Percentiles rank a stretch among this genome's conserved stretches.
Conservation (phyloP, 2,888 invertebrate genomes). For the Drosophila subsilvestris region DNA sequence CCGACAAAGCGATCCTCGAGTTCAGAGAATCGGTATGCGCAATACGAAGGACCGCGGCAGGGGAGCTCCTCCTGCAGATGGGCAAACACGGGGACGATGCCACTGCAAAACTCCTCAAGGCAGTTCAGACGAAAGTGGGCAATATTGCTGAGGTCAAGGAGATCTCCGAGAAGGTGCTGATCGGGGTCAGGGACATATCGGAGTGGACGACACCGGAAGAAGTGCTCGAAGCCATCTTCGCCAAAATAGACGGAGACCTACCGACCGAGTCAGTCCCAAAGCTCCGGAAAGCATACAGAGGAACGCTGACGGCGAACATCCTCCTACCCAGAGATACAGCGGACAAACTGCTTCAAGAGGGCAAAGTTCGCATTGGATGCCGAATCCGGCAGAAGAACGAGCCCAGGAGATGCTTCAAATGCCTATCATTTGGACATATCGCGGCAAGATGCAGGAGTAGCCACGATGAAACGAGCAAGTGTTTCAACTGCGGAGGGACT, state of each 20-base stretch:
- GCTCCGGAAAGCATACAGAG: not conserved
- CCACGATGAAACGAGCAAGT: not conserved
- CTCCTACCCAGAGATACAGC: no score
- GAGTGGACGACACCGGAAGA: no score
- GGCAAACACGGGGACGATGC: not conserved
- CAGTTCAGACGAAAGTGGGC: not conserved
- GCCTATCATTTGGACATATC: not conserved
- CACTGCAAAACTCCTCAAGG: not conserved
- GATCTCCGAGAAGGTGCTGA: no score
- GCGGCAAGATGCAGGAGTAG: not conserved
- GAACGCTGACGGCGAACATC: no score
- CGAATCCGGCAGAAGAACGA: not conserved
- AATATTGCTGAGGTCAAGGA: no score
- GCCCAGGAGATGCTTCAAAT: slow-evolving; percentile 1
- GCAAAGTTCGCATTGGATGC: not conserved
- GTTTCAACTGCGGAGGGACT: not conserved
- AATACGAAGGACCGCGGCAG: not conserved
- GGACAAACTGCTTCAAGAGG: no score
- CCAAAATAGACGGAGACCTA: not conserved
- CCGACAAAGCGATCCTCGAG: not conserved
- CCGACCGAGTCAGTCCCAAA: not conserved
- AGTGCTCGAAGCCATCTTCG: not conserved
- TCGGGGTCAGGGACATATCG: no score
- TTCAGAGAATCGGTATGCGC: not conserved
- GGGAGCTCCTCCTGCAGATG: not conserved